Percentiles rank a stretch among this genome's conserved stretches.
These are phyloP conservation scores for Labeo catla DNA, from an alignment of 2,113 vertebrate genomes.

Conservation along the genomic window DNA sequence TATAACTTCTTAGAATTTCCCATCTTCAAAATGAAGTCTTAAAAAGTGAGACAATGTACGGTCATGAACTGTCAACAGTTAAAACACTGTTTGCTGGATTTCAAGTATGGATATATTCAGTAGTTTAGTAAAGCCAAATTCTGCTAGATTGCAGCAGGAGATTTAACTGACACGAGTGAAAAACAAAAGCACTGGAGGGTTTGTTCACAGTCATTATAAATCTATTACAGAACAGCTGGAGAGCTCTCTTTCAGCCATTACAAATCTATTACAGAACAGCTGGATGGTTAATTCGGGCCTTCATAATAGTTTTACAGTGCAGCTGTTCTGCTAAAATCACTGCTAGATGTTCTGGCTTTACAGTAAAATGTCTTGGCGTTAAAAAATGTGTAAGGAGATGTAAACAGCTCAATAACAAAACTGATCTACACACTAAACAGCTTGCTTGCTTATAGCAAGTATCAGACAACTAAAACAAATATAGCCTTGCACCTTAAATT, in stretches of 20 bases:
- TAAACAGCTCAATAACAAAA: neutral
- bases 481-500: neutral
- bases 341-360: neutral
- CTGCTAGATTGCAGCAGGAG: neutral
- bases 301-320: conserved; percentile 36
- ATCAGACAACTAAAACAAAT: neutral
- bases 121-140: too few species aligned
- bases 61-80: neutral
- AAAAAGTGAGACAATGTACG: neutral
- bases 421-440: neutral
- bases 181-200: conserved; percentile 20
- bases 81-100: neutral
- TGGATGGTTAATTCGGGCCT: conserved; percentile 26
- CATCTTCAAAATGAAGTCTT: neutral
- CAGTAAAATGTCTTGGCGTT: neutral
- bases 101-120: neutral
- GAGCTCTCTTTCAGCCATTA: conserved; percentile 25
- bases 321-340: conserved; percentile 29
- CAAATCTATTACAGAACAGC: conserved; percentile 42
- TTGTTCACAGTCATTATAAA: conserved; percentile 40
- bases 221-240: conserved; percentile 38
- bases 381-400: neutral
- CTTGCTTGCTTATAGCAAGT: too few species aligned
- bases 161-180: neutral
- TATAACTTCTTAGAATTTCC: neutral